phyloP scores from a whole-genome alignment of 2,113 vertebrate species.

The Rana temporaria region DNA sequence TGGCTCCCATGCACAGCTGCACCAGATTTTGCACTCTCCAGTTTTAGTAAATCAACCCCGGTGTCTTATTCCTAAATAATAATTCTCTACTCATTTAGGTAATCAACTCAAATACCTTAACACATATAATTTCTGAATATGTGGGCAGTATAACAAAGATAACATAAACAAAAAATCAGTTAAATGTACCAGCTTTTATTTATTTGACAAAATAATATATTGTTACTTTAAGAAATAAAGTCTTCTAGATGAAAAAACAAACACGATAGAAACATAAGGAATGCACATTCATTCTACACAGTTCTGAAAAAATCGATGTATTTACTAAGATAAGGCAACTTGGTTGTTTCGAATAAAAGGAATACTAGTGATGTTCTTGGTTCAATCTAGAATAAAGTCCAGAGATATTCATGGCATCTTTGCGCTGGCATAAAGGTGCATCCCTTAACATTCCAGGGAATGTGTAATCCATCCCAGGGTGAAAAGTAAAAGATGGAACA shows the following conservation, averaged over 20 bases:
- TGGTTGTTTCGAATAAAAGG: background rate
- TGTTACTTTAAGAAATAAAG: slow-evolving; percentile 12
- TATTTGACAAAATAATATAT: slow-evolving; percentile 25
- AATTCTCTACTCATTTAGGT: no score
- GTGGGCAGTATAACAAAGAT: no score
- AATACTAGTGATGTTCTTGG: slow-evolving; percentile 69
- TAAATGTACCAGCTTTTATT: slow-evolving; percentile 30
- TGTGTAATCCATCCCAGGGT: slow-evolving; percentile 76
- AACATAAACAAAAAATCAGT: background rate
- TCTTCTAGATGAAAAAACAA: slow-evolving; percentile 27
- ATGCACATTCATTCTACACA: background rate
- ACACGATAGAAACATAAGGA: slow-evolving; percentile 16
- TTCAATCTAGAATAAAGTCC: slow-evolving; percentile 71
- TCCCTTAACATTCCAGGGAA: slow-evolving; percentile 81
- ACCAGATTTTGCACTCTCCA: no score
- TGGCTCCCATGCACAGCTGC: no score
- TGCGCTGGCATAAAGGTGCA: slow-evolving; percentile 75
- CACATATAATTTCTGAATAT: no score
- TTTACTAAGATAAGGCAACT: background rate
- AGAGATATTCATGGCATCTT: slow-evolving; percentile 70
- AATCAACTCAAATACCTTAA: no score
- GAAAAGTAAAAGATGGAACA: slow-evolving; percentile 80
- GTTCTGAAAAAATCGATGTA: background rate
- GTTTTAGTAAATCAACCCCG: no score
- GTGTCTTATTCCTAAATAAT: no score